Evolutionary conservation across 2,113 vertebrate genomes (phyloP).

Genomic region (Silurus asotus): DNA sequence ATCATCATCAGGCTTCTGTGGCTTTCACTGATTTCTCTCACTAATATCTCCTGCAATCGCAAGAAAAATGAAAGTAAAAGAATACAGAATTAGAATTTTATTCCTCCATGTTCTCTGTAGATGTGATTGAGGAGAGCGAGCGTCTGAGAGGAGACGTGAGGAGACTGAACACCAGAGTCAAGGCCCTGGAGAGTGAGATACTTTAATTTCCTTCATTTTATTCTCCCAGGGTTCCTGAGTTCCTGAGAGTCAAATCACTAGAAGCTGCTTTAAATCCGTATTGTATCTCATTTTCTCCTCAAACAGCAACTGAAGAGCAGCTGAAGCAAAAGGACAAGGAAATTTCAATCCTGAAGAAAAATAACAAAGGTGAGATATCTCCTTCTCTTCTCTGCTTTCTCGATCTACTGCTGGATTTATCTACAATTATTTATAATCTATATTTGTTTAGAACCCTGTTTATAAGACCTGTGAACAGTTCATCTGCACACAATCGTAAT

Average conservation of each 20-base stretch:
- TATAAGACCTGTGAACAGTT: too few species aligned
- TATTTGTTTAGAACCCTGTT: too few species aligned
- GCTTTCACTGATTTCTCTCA: background rate
- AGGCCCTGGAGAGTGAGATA: background rate
- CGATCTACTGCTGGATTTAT: too few species aligned
- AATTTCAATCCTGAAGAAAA: background rate
- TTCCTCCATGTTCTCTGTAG: background rate
- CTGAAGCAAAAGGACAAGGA: background rate
- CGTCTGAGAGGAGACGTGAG: background rate
- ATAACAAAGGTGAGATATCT: background rate
- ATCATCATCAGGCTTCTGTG: background rate
- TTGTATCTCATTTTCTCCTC: background rate
- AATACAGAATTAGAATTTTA: too few species aligned
- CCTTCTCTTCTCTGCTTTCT: background rate
- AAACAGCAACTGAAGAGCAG: background rate
- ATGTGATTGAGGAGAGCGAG: background rate
- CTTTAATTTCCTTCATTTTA: background rate
- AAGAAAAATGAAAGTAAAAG: too few species aligned
- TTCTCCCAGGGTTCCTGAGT: background rate
- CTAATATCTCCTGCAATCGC: background rate
- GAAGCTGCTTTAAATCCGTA: background rate
- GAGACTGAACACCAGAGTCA: slow-evolving; percentile 1
- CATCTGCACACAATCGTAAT: too few species aligned
- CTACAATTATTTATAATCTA: too few species aligned
- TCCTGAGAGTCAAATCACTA: background rate